These are phyloP conservation scores for Aphelocoma coerulescens DNA, from an alignment of 2,113 vertebrate species.

Conservation along the genomic window DNA sequence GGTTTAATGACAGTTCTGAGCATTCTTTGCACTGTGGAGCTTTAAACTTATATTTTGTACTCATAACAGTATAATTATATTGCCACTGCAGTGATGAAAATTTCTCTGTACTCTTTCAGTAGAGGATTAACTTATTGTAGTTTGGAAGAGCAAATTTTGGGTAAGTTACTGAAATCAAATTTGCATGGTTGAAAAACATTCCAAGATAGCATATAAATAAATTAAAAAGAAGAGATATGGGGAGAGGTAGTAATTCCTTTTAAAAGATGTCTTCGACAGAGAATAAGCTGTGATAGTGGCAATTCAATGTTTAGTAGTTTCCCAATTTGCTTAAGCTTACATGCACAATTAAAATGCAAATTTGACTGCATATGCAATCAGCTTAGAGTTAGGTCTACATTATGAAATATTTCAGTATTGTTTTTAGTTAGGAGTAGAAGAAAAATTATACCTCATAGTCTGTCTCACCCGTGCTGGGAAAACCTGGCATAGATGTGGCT, in stretches of 20 bases:
- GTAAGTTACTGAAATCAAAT: background rate
- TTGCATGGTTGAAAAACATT: background rate
- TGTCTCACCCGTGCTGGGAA: background rate
- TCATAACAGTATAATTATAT: background rate
- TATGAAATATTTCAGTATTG: background rate
- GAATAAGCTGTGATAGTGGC: background rate
- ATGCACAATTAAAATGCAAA: background rate
- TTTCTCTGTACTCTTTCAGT: background rate
- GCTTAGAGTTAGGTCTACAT: background rate
- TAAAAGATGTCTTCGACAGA: background rate
- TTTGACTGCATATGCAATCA: background rate
- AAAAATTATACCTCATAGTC: background rate
- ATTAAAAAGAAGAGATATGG: background rate
- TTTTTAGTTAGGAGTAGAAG: background rate
- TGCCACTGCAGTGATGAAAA: background rate
- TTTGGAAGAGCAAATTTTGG: background rate
- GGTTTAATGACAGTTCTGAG: background rate
- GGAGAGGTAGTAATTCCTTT: background rate
- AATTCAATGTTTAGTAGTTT: background rate
- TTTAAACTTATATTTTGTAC: background rate
- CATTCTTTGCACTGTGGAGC: background rate
- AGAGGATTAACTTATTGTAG: background rate
- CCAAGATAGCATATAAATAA: background rate
- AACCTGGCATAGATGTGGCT: background rate
- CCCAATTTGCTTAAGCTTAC: background rate